Percentiles rank a stretch among this genome's conserved stretches.
These are phyloP conservation scores for Synodontis membranacea DNA, from an alignment of 2,113 vertebrate genomes.

Conservation along the genomic window DNA sequence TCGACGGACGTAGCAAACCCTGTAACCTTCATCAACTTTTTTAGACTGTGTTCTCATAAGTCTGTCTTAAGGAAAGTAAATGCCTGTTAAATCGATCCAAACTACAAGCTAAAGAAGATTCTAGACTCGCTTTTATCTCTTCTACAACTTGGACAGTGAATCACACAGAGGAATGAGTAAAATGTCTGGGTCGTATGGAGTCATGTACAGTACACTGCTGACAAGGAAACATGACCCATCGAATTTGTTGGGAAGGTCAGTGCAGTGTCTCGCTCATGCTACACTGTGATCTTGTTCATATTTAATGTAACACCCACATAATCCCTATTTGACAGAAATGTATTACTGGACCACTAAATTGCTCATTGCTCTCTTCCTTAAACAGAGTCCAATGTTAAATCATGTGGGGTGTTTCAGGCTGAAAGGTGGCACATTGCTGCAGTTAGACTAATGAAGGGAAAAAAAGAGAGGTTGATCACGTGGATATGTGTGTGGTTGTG, in stretches of 20 bases:
- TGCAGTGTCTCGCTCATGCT: not conserved
- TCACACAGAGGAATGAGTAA: not conserved
- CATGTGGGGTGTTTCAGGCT: not conserved
- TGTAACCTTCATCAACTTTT: not conserved
- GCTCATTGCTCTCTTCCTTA: not conserved
- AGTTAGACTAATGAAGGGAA: not conserved
- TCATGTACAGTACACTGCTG: not conserved
- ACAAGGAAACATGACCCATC: not conserved
- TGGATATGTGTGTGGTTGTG: not conserved
- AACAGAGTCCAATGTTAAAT: not conserved
- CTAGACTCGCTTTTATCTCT: not conserved
- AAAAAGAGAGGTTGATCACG: not conserved
- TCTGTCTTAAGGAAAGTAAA: not conserved
- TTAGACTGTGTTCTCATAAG: not conserved
- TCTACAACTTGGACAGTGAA: not conserved
- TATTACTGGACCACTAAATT: not conserved
- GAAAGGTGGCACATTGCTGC: conserved; percentile 9
- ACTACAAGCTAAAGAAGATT: not conserved
- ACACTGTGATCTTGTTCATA: conserved; percentile 3
- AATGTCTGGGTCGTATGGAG: not conserved
- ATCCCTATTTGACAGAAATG: not conserved
- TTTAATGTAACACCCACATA: conserved; percentile 29
- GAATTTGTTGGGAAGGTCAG: not conserved
- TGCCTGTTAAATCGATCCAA: not conserved
- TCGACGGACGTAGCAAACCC: not conserved